These are phyloP conservation scores for Sorex araneus DNA, from an alignment of 2,113 vertebrate species.

Conservation along the genomic window DNA sequence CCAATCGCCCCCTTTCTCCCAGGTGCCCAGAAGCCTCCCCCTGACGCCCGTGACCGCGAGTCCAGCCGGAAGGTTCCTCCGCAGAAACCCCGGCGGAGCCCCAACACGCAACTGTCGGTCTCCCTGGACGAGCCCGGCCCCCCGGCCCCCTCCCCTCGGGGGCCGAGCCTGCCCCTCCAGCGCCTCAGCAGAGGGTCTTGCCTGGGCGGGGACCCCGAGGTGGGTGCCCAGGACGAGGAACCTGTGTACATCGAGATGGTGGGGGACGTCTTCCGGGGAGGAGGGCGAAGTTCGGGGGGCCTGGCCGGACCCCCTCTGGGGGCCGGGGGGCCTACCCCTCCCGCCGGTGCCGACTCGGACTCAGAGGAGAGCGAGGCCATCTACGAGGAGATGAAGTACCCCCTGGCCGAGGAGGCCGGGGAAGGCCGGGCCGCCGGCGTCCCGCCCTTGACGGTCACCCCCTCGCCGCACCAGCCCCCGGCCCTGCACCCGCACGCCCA, in stretches of 20 bases:
- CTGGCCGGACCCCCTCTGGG: slow-evolving; percentile 56
- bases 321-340: slow-evolving; percentile 76
- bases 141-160: slow-evolving; percentile 82
- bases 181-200: slow-evolving; percentile 84
- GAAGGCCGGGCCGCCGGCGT: slow-evolving; percentile 69
- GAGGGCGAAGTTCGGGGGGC: slow-evolving; percentile 75
- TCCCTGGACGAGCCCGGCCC: slow-evolving; percentile 86
- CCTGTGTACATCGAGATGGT: slow-evolving; percentile 98
- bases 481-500: slow-evolving; percentile 71
- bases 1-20: background rate
- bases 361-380: slow-evolving; percentile 96
- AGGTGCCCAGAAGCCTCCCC: slow-evolving; percentile 92
- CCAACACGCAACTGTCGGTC: slow-evolving; percentile 94
- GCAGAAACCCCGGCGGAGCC: slow-evolving; percentile 94
- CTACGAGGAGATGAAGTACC: slow-evolving; percentile 97
- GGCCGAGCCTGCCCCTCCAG: slow-evolving; percentile 85
- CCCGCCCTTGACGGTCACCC: slow-evolving; percentile 13
- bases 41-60: slow-evolving; percentile 85
- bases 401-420: slow-evolving; percentile 88
- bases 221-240: slow-evolving; percentile 90
- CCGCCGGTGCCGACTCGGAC: slow-evolving; percentile 92
- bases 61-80: slow-evolving; percentile 93
- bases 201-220: slow-evolving; percentile 83
- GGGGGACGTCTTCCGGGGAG: slow-evolving; percentile 92
- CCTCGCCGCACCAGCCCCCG: slow-evolving; percentile 74